These are phyloP conservation scores for Dunckerocampus dactyliophorus DNA, from an alignment of 2,113 vertebrate genomes.

Conservation along the genomic window DNA sequence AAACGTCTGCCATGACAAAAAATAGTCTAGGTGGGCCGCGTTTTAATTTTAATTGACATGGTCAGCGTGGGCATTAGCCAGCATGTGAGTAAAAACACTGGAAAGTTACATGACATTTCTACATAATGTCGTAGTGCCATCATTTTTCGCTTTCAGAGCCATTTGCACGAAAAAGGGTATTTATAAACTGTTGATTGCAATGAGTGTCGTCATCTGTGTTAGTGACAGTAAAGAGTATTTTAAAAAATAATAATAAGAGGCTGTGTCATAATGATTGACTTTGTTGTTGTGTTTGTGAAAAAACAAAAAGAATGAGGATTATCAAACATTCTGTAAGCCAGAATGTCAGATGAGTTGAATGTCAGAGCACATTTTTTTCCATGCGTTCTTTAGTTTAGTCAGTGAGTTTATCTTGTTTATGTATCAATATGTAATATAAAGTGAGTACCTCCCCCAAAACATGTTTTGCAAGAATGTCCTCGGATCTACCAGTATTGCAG, in stretches of 20 bases:
- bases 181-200: background rate
- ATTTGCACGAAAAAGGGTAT: constrained; percentile 27
- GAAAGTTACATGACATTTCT: background rate
- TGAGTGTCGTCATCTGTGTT: constrained; percentile 2
- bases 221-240: constrained; percentile 3
- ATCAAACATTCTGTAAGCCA: constrained; percentile 14
- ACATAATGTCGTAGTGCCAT: background rate
- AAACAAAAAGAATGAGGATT: constrained; percentile 3
- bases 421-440: background rate
- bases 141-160: background rate
- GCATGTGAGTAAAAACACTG: background rate
- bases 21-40: background rate
- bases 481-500: constrained; percentile 8
- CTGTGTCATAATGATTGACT: background rate
- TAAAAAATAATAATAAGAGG: background rate
- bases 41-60: background rate
- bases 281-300: background rate
- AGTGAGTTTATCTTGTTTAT: background rate
- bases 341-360: constrained; percentile 44
- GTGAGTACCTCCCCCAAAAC: background rate
- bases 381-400: background rate
- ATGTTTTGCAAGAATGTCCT: constrained; percentile 5
- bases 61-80: background rate
- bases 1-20: background rate
- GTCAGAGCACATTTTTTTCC: background rate